phyloP scores from a whole-genome alignment of 92 coral and sea anemone genomes.

The Epizoanthus ramosus region DNA sequence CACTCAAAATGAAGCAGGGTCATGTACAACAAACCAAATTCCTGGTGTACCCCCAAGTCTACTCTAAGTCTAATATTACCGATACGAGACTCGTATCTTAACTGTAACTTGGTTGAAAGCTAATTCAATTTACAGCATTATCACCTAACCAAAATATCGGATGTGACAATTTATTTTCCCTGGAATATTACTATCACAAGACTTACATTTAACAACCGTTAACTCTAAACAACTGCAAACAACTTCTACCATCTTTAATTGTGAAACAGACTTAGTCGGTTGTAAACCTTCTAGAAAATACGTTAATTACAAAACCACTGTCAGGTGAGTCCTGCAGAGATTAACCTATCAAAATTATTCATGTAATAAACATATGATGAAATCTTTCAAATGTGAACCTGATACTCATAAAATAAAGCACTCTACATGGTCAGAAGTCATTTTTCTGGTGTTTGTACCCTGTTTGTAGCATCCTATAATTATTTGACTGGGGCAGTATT shows the following conservation, averaged over 20 bases:
- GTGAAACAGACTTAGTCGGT: background rate
- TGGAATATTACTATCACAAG: background rate
- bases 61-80: background rate
- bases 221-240: background rate
- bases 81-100: background rate
- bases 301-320: background rate
- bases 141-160: background rate
- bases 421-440: background rate
- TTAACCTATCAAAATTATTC: conserved; percentile 8
- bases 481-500: background rate
- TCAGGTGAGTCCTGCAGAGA: background rate
- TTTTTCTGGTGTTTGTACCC: background rate
- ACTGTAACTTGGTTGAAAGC: background rate
- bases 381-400: background rate
- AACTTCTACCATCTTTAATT: background rate
- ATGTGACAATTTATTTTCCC: background rate
- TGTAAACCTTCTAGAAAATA: background rate
- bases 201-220: background rate
- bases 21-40: background rate
- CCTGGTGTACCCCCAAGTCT: background rate
- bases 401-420: background rate
- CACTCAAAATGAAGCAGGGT: background rate
- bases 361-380: background rate
- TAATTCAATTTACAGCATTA: background rate
- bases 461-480: background rate